Evolutionary conservation across 2,797 vertebrate genomes (phyloP).

Genomic region (Bradypus variegatus): DNA sequence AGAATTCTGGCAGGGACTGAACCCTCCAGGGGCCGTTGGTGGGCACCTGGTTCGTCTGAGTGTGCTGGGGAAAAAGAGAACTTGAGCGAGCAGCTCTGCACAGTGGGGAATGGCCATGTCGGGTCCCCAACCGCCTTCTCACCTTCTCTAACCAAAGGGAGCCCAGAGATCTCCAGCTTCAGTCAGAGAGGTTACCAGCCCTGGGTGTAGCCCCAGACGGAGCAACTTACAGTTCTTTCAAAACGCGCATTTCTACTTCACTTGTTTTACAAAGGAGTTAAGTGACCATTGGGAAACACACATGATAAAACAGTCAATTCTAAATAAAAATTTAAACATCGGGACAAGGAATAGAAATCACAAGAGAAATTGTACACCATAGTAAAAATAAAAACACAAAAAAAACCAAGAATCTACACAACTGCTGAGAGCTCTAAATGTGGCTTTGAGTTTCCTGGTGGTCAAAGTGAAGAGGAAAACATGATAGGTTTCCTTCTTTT

Average conservation of each 20-base stretch:
- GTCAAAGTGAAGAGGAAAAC: not conserved
- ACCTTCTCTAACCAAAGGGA: not conserved
- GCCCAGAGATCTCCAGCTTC: not conserved
- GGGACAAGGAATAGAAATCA: not conserved
- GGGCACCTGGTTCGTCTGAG: rapidly evolving
- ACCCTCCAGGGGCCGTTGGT: not conserved
- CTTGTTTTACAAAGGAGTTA: not conserved
- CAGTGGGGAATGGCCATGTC: rapidly evolving
- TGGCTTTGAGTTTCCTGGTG: not conserved
- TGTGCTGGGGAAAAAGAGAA: not conserved
- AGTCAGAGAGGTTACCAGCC: not conserved
- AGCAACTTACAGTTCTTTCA: not conserved
- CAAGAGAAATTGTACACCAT: no score
- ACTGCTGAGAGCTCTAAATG: not conserved
- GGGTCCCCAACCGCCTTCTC: not conserved
- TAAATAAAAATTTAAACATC: not conserved
- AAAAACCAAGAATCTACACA: not conserved
- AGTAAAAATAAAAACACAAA: not conserved
- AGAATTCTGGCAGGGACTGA: not conserved
- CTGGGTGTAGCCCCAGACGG: not conserved
- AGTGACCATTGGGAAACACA: not conserved
- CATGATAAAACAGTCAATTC: not conserved
- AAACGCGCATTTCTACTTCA: not conserved
- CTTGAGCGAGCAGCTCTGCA: not conserved
- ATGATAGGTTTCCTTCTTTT: not conserved